Percentiles rank a stretch among this genome's conserved stretches.
phyloP scores from a whole-genome alignment of 2,113 vertebrate genomes.

The Morone chrysops region DNA sequence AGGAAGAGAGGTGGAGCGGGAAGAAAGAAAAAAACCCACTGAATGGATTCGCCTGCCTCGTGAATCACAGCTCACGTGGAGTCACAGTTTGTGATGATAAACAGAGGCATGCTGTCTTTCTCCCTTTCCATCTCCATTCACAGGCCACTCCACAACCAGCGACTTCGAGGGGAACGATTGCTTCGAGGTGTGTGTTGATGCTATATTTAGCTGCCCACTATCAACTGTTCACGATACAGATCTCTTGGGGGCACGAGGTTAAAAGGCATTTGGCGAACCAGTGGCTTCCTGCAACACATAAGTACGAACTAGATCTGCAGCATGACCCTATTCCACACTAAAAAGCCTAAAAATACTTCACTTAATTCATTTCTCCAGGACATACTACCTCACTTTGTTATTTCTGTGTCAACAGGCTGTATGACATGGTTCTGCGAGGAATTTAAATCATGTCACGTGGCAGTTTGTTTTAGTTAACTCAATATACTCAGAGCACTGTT shows the following conservation, averaged over 20 bases:
- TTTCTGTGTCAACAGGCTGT: constrained; percentile 13
- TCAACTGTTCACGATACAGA: constrained; percentile 36
- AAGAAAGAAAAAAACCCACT: constrained; percentile 6
- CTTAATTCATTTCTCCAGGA: constrained; percentile 13
- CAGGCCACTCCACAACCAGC: constrained; percentile 42
- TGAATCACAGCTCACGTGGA: constrained; percentile 72
- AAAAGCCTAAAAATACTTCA: background rate
- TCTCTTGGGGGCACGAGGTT: constrained; percentile 30
- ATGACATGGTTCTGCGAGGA: constrained; percentile 23
- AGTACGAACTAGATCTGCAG: background rate
- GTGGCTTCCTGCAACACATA: background rate
- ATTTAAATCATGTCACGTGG: constrained; percentile 35
- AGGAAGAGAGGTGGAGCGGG: constrained; percentile 60
- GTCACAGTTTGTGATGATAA: constrained; percentile 44
- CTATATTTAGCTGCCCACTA: constrained; percentile 55
- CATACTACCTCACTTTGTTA: background rate
- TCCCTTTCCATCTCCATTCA: constrained; percentile 35
- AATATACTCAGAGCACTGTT: constrained; percentile 22
- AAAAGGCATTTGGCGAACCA: constrained; percentile 4
- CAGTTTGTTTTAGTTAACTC: constrained; percentile 26
- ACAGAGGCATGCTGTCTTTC: constrained; percentile 37
- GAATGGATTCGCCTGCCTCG: constrained; percentile 54
- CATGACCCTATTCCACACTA: constrained; percentile 2
- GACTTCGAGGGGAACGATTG: background rate
- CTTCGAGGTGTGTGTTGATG: constrained; percentile 25